These are phyloP conservation scores for Prosapia bicincta DNA, from an alignment of 2,888 invertebrate species.

Conservation along the genomic window DNA sequence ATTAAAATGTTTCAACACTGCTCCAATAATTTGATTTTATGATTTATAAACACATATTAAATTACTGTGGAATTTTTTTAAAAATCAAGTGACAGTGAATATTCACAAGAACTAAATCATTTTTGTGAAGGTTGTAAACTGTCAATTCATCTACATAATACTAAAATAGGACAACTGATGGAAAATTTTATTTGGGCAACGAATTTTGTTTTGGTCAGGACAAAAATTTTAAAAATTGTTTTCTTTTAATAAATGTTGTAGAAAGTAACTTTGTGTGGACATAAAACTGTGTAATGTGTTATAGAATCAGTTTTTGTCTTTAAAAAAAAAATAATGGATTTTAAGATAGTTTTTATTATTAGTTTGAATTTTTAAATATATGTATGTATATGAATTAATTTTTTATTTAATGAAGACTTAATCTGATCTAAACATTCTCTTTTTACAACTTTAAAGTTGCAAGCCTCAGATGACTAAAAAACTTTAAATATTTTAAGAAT, in stretches of 20 bases:
- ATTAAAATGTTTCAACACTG: conserved; percentile 27
- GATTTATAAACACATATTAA: background rate
- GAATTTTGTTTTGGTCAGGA: background rate
- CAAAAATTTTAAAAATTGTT: background rate
- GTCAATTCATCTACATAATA: background rate
- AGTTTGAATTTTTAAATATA: background rate
- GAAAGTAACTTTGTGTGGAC: background rate
- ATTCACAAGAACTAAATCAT: background rate
- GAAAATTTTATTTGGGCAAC: background rate
- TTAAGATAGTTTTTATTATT: background rate
- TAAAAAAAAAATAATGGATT: background rate
- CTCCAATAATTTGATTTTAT: conserved; percentile 2
- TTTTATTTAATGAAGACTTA: background rate
- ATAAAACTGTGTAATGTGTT: background rate
- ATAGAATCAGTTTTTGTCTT: background rate
- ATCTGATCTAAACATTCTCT: background rate
- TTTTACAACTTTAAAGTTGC: no score
- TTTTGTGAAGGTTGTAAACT: background rate
- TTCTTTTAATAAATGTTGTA: background rate
- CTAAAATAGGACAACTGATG: no score
- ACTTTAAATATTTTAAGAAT: no score
- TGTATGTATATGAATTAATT: background rate
- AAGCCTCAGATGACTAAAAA: no score
- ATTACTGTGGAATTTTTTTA: background rate
- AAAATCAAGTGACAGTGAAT: background rate